Evolutionary conservation across 2,113 vertebrate species (phyloP).

Genomic region (Hirundichthys speculiger): DNA sequence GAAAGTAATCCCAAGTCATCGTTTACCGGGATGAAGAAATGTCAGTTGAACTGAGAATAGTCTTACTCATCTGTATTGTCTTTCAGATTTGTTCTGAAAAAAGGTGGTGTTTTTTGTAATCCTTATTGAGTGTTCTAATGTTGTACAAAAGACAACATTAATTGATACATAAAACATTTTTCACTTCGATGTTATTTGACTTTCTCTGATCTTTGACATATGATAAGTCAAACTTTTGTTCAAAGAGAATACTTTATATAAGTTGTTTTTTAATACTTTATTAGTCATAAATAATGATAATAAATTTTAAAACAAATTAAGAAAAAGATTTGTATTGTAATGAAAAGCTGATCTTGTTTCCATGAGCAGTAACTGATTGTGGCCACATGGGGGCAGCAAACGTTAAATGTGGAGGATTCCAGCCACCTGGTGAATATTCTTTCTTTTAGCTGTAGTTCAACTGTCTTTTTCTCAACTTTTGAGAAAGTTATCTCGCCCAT

Average conservation of each 20-base stretch:
- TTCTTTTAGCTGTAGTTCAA: no score
- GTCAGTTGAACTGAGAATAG: not conserved
- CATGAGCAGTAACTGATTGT: not conserved
- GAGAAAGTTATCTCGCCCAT: no score
- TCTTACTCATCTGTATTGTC: conserved; percentile 17
- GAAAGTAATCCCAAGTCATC: conserved; percentile 12
- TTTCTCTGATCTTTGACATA: conserved; percentile 26
- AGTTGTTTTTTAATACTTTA: conserved; percentile 6
- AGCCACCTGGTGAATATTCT: no score
- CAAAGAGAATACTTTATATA: conserved; percentile 25
- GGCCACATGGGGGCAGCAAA: conserved; percentile 19
- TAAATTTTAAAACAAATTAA: not conserved
- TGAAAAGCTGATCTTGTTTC: not conserved
- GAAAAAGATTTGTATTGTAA: no score
- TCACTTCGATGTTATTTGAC: not conserved
- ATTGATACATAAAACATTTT: conserved; percentile 16
- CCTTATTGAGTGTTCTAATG: conserved; percentile 15
- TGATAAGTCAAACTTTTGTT: conserved; percentile 17
- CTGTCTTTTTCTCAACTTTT: no score
- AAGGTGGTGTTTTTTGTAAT: conserved; percentile 30
- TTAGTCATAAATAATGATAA: no score
- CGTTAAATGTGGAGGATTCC: not conserved
- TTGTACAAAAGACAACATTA: conserved; percentile 11
- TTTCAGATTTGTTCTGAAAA: conserved; percentile 41
- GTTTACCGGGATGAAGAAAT: conserved; percentile 8